Percentiles rank a stretch among this genome's conserved stretches.
These are phyloP conservation scores for Emys orbicularis DNA, from an alignment of 2,797 vertebrate genomes.

Conservation along the genomic window DNA sequence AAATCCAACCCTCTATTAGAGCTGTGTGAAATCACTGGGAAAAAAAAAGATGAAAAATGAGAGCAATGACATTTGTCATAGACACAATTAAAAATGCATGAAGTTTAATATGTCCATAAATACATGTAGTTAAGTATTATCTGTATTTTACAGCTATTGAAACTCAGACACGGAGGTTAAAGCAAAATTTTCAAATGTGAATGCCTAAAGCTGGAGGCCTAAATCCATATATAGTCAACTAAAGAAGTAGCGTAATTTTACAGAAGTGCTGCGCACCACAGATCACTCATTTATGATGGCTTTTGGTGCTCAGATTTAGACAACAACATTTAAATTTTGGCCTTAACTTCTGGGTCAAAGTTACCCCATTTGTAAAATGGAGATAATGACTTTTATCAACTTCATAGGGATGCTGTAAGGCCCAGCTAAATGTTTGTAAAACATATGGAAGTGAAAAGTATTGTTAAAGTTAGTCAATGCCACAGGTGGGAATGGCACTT, in stretches of 20 bases:
- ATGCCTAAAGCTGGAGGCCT: not conserved
- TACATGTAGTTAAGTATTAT: not conserved
- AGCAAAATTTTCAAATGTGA: not conserved
- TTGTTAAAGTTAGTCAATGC: not conserved
- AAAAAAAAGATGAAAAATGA: not conserved
- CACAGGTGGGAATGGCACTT: not conserved
- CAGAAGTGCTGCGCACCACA: not conserved
- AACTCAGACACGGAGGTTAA: not conserved
- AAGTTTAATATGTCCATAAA: not conserved
- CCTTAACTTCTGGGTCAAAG: not conserved
- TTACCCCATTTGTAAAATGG: not conserved
- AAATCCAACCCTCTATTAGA: not conserved
- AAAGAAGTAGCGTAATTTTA: not conserved
- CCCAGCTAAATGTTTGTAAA: not conserved
- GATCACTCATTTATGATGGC: not conserved
- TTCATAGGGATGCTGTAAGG: not conserved
- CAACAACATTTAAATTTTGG: not conserved
- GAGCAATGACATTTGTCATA: not conserved
- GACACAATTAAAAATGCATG: not conserved
- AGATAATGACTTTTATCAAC: not conserved
- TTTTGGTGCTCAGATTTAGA: not conserved
- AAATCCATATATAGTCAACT: not conserved
- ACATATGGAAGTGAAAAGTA: not conserved
- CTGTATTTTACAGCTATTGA: slow-evolving; percentile 28
- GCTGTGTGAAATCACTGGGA: not conserved